These are phyloP conservation scores for Polyodon spathula DNA, from an alignment of 2,113 vertebrate species.

Conservation along the genomic window DNA sequence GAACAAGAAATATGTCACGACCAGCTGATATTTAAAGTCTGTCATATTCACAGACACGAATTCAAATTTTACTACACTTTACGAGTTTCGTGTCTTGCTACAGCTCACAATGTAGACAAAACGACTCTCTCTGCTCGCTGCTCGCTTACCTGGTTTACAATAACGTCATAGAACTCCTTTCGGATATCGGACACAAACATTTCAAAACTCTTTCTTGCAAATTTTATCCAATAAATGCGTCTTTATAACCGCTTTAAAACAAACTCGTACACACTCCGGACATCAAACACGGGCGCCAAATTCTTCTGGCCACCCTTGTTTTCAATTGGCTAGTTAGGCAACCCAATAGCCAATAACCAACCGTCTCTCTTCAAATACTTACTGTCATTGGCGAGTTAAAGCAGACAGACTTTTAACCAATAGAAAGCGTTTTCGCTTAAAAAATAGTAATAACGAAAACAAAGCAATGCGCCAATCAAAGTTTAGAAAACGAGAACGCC, in stretches of 20 bases:
- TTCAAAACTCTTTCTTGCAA: slow-evolving; percentile 6
- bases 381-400: background rate
- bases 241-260: background rate
- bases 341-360: slow-evolving; percentile 23
- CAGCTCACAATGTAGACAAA: too few relatives aligned
- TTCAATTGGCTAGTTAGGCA: slow-evolving; percentile 7
- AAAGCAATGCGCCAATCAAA: slow-evolving; percentile 12
- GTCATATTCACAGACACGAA: too few relatives aligned
- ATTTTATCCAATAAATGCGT: slow-evolving; percentile 1
- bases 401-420: too few relatives aligned
- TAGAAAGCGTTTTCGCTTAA: too few relatives aligned
- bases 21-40: too few relatives aligned
- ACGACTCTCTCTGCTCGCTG: too few relatives aligned
- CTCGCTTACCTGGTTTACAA: slow-evolving; percentile 72
- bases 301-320: background rate
- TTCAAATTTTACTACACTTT: too few relatives aligned
- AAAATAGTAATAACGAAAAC: background rate
- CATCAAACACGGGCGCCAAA: slow-evolving; percentile 32
- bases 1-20: background rate
- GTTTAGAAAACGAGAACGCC: too few relatives aligned
- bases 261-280: background rate
- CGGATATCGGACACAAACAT: slow-evolving; percentile 88
- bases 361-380: background rate
- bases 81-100: too few relatives aligned
- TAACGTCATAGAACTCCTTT: slow-evolving; percentile 84